Evolutionary conservation across 2,113 vertebrate species (phyloP).

Genomic region (Tympanuchus pallidicinctus): DNA sequence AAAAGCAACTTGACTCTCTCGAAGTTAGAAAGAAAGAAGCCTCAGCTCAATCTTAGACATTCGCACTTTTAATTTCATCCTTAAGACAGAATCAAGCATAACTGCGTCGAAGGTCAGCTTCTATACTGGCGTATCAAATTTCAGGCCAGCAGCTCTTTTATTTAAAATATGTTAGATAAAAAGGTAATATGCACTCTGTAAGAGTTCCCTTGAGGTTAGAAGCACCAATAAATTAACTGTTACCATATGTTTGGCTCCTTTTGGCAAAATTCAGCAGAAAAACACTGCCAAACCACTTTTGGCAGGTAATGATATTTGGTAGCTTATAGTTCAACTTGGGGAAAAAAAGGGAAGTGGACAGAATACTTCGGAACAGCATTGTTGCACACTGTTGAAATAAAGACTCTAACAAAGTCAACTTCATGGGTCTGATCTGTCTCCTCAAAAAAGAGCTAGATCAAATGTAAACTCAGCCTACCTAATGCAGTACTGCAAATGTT

Average conservation of each 20-base stretch:
- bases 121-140: constrained; percentile 49
- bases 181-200: constrained; percentile 67
- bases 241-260: constrained; percentile 72
- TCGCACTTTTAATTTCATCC: constrained; percentile 40
- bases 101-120: constrained; percentile 9
- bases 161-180: constrained; percentile 72
- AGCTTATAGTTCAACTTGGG: constrained; percentile 25
- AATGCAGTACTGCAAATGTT: not conserved
- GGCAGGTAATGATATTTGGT: constrained; percentile 43
- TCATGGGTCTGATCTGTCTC: not conserved
- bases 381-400: not conserved
- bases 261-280: constrained; percentile 67
- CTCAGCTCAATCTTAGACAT: not conserved
- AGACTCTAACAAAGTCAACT: not conserved
- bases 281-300: constrained; percentile 65
- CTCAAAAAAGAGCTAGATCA: not conserved
- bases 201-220: constrained; percentile 63
- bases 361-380: constrained; percentile 1
- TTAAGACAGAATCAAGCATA: constrained; percentile 41
- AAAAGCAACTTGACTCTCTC: not conserved
- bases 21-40: not conserved
- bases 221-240: constrained; percentile 71
- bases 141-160: constrained; percentile 64
- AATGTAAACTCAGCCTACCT: not conserved
- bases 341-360: not conserved